phyloP scores from a whole-genome alignment of 2,113 vertebrate genomes.

The Larimichthys crocea region DNA sequence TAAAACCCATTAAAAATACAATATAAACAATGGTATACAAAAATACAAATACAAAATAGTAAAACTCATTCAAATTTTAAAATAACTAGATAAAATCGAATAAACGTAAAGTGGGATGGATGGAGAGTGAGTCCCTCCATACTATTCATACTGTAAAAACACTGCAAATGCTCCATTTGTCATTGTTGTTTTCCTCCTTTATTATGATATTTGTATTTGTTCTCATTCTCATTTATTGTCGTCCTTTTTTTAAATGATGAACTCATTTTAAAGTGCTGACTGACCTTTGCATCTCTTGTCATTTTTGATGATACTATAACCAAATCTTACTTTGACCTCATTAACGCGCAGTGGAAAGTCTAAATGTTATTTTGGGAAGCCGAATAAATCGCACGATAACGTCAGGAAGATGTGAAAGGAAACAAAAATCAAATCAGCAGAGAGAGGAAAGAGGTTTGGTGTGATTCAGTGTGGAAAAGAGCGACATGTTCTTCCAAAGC shows the following conservation, averaged over 20 bases:
- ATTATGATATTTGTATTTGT: too few relatives aligned
- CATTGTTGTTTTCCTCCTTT: too few relatives aligned
- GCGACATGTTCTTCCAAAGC: background rate
- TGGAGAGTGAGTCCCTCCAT: too few relatives aligned
- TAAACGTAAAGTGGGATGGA: too few relatives aligned
- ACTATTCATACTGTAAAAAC: too few relatives aligned
- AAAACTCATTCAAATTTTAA: too few relatives aligned
- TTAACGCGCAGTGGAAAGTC: background rate
- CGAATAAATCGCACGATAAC: background rate
- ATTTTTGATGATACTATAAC: background rate
- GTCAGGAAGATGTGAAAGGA: background rate
- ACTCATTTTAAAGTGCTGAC: background rate
- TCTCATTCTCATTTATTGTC: background rate
- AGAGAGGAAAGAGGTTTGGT: conserved; percentile 2
- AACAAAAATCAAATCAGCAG: conserved; percentile 1
- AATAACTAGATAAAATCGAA: too few relatives aligned
- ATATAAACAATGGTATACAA: too few relatives aligned
- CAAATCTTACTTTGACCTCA: conserved; percentile 3
- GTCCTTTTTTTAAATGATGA: background rate
- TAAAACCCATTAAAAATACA: too few relatives aligned
- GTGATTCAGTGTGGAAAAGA: background rate
- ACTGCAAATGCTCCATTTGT: too few relatives aligned
- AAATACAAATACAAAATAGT: too few relatives aligned
- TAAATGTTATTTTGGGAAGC: conserved; percentile 5
- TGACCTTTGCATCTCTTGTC: conserved; percentile 9